phyloP scores from a whole-genome alignment of 2,797 vertebrate species.

The Anabacerthia variegaticeps region DNA sequence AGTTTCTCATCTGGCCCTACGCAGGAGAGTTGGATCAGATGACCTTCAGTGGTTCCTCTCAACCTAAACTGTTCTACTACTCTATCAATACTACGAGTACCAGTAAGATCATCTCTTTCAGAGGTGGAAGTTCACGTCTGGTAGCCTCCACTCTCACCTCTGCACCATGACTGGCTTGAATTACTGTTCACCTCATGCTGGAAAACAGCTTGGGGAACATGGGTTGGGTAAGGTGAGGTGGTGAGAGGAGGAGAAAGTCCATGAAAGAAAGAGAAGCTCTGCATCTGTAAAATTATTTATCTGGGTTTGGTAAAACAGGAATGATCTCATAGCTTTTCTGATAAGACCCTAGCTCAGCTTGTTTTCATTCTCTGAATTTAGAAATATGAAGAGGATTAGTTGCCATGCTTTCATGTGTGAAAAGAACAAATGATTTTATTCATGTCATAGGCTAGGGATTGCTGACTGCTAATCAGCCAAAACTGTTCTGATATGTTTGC shows the following conservation, averaged over 20 bases:
- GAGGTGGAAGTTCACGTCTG: neutral
- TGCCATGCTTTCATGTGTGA: slow-evolving; percentile 46
- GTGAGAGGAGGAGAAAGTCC: neutral
- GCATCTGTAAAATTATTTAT: neutral
- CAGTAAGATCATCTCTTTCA: neutral
- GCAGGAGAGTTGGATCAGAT: neutral
- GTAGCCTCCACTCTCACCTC: neutral
- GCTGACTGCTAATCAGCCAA: slow-evolving; percentile 52
- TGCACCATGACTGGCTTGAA: neutral
- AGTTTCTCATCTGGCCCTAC: neutral
- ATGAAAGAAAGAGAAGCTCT: neutral
- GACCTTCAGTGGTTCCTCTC: neutral
- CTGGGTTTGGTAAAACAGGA: neutral
- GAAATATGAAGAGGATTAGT: slow-evolving; percentile 48
- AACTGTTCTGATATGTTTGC: slow-evolving; percentile 36
- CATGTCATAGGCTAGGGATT: slow-evolving; percentile 30
- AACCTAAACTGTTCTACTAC: neutral
- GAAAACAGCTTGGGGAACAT: neutral
- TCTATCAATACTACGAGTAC: neutral
- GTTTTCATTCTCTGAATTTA: slow-evolving; percentile 1
- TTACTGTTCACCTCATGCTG: neutral
- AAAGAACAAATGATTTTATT: slow-evolving; percentile 56
- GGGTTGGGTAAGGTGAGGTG: neutral
- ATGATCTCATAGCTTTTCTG: slow-evolving; percentile 7
- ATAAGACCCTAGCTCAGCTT: slow-evolving; percentile 23